Conservation (phyloP, 2,797 vertebrate genomes). For the Hypotaenidia okinawae region DNA sequence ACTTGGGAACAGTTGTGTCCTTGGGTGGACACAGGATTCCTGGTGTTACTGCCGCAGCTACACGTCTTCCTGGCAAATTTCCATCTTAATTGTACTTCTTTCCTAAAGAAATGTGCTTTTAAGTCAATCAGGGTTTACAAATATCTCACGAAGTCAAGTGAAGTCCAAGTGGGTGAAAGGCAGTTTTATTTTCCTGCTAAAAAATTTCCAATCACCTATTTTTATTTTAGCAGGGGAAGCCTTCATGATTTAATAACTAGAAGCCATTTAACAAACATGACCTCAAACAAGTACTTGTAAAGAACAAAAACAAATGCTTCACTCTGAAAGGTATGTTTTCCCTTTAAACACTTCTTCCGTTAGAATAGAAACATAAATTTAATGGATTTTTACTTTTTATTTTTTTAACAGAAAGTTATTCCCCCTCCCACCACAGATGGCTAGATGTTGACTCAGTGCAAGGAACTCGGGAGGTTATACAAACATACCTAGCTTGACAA, state of each 20-base stretch:
- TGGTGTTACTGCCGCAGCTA: conserved; percentile 20
- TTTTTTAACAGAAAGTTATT: conserved; percentile 26
- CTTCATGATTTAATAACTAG: conserved; percentile 55
- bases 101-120: conserved; percentile 41
- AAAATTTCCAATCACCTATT: conserved; percentile 54
- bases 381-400: conserved; percentile 34
- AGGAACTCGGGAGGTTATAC: conserved; percentile 48
- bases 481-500: conserved; percentile 54
- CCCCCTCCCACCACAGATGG: conserved; percentile 27
- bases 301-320: conserved; percentile 60
- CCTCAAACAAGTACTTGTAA: conserved; percentile 48
- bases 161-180: conserved; percentile 47
- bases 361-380: conserved; percentile 56
- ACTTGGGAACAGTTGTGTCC: background rate
- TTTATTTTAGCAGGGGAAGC: conserved; percentile 51
- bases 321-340: conserved; percentile 62
- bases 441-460: conserved; percentile 37
- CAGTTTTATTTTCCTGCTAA: conserved; percentile 40
- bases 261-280: conserved; percentile 45
- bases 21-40: conserved; percentile 1
- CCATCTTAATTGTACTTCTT: conserved; percentile 28
- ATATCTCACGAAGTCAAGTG: conserved; percentile 18
- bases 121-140: conserved; percentile 56
- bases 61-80: conserved; percentile 35
- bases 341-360: conserved; percentile 57